Evolutionary conservation across 1,140 invertebrate species (phyloP).

Genomic region (Microvelia longipes): DNA sequence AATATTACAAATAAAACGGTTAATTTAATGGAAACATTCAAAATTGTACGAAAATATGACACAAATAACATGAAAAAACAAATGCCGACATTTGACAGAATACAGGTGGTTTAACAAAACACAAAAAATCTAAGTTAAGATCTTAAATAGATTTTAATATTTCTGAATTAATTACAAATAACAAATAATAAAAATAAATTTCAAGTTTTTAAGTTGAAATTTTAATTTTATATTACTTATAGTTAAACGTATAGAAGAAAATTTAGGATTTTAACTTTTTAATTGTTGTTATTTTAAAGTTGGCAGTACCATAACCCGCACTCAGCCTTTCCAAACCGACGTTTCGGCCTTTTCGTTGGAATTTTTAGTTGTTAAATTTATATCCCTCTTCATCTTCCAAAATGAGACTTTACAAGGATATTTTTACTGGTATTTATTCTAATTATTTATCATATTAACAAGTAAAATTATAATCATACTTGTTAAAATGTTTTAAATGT

Average conservation of each 20-base stretch:
- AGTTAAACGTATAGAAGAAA: too few relatives aligned
- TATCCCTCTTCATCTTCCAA: slow-evolving; percentile 41
- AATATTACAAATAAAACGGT: not conserved
- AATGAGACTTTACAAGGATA: slow-evolving; percentile 92
- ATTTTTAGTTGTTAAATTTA: not conserved
- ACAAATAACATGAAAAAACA: not conserved
- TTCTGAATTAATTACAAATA: too few relatives aligned
- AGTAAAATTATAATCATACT: too few relatives aligned
- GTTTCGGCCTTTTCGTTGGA: not conserved
- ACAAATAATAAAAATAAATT: too few relatives aligned
- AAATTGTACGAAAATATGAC: not conserved
- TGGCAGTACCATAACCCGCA: not conserved
- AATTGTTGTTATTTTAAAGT: not conserved
- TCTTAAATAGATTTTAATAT: too few relatives aligned
- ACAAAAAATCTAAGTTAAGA: too few relatives aligned
- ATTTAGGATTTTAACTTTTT: not conserved
- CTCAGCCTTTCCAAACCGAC: not conserved
- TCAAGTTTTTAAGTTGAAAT: too few relatives aligned
- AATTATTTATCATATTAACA: not conserved
- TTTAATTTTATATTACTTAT: too few relatives aligned
- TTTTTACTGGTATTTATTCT: slow-evolving; percentile 62
- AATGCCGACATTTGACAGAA: not conserved
- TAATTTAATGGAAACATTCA: not conserved
- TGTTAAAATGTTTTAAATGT: too few relatives aligned
- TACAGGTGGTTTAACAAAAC: not conserved